Base-by-base conservation (phyloP, 2,797 vertebrate genomes). In the Pteronotus mesoamericanus region DNA sequence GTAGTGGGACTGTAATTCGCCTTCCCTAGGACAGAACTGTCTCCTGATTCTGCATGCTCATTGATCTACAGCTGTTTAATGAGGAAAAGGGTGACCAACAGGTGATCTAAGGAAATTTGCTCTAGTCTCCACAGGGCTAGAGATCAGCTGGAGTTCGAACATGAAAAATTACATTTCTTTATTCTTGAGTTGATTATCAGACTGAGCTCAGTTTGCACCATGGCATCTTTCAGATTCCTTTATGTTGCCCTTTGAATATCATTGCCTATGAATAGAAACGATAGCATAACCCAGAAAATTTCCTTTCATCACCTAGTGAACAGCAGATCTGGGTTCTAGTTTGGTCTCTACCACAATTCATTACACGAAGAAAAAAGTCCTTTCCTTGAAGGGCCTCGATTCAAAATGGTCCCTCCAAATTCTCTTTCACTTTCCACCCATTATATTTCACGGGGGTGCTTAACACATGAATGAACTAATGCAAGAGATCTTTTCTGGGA, bases 1-100 rank as follows among this genome's bases (percentile, higher is more conserved):
- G 98, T 98, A 98, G 96, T 97, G 90, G 59, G 59, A 61, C 77
- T 19, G 34, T 84, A 94, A 96, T 98, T 97, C 97, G 80, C 97
- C 94, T 97, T 97, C 84, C 77, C 29, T 53, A 48, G 83, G 92
- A 90, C 48, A 9, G 0, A 1, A 3, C 82, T 86, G n/a, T 72
- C 75, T 86, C 91, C 53, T 44, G 59, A n/a, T 16, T 51, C 59
- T 21, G 0, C 0, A 3, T n/a, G 9, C 48, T 96, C 87, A 74
- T 85, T 93, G 59, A 53, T 94, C 94, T 93, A 29, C 6, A 88
- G 78, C 89, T 83, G 15, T 86, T 98, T 97, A 93, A 98, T 97
- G 97, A 97, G 94, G 16, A 5, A 96, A 86, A 75, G 48, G 55
- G 71, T 82, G 79, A 91, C 83, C 94, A 93, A 77, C 71, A 96